phyloP scores from a whole-genome alignment of 2,888 invertebrate species.

The Onchidella celtica region DNA sequence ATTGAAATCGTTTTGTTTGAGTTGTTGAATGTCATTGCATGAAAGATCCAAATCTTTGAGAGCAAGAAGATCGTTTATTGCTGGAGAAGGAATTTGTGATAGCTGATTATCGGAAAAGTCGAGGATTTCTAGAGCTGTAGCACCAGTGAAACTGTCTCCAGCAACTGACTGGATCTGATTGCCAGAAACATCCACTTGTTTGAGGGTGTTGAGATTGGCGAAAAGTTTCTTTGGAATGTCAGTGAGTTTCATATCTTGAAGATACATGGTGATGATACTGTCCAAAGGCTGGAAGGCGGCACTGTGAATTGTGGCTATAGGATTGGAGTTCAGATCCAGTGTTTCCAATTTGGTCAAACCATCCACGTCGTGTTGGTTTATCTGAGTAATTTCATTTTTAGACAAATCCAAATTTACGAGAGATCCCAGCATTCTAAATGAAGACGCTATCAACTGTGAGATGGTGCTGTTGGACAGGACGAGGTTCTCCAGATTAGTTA shows the following conservation, averaged over 20 bases:
- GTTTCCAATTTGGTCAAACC: constrained; percentile 54
- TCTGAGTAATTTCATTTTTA: background rate
- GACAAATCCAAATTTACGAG: background rate
- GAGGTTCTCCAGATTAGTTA: constrained; percentile 13
- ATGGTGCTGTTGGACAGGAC: constrained; percentile 2
- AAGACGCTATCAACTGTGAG: background rate
- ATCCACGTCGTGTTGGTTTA: constrained; percentile 39
- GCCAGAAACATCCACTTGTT: constrained; percentile 53
- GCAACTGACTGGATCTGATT: constrained; percentile 56
- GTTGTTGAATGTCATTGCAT: constrained; percentile 8
- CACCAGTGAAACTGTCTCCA: constrained; percentile 52
- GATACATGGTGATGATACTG: constrained; percentile 22
- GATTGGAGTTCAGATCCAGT: constrained; percentile 57
- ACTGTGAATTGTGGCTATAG: constrained; percentile 51
- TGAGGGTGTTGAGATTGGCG: constrained; percentile 54
- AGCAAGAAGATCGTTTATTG: background rate
- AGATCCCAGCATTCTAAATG: background rate
- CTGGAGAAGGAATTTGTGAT: background rate
- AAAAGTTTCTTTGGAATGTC: constrained; percentile 56
- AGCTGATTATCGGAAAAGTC: constrained; percentile 54
- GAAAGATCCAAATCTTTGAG: constrained; percentile 18
- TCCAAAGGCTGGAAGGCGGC: constrained; percentile 52
- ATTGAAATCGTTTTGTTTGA: background rate
- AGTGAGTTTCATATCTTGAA: constrained; percentile 53
- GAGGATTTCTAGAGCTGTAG: constrained; percentile 48